Evolutionary conservation across 2,113 vertebrate genomes (phyloP), one percentile per base, ranked within the genome.

Genomic region (Channa maculata): DNA sequence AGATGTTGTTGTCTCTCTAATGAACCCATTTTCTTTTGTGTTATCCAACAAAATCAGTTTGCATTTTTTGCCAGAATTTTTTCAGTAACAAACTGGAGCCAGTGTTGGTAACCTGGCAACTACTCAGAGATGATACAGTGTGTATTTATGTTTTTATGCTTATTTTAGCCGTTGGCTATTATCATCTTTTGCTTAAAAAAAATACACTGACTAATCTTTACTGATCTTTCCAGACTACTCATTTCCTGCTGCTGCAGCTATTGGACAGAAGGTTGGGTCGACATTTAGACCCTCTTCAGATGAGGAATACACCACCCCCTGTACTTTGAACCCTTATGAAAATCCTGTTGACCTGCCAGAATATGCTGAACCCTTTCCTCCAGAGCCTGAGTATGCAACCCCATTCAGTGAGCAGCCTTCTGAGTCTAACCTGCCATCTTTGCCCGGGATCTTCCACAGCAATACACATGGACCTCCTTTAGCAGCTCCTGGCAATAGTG

Each of bases 351-450:
- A 84, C 54, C 64, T 92, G 24, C 94, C 95, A 0, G 95, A 96
- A 65, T 96, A 97, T 0, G 94, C 95, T 0, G 94, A 96, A 77
- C 96, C 95, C 0, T 91, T 96, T 71, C 94, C 92, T 0, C 93
- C 93, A 0, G 96, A 96, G 84, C 95, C 96, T 0, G 96, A 97
- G 71, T 97, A 97, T 0, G 96, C 96, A 57, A 96, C 93, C 0
- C 96, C 96, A 0, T 96, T 97, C 82, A 38, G 72, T 0, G 96
- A 97, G 13, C 93, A 79, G 62, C 60, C 64, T 1, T 39, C 60
- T 0, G 92, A 95, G 43, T 65, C 75, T 50, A 63, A 53, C 9
- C 55, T 67, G 11, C 8, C 69, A 0, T 2, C 43, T 0, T 33
- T 79, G 52, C 38, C 24, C 1, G 61, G 77, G n/a, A 33, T 54